Conservation (phyloP, 2,888 invertebrate species). For the Dynastes tityus region DNA sequence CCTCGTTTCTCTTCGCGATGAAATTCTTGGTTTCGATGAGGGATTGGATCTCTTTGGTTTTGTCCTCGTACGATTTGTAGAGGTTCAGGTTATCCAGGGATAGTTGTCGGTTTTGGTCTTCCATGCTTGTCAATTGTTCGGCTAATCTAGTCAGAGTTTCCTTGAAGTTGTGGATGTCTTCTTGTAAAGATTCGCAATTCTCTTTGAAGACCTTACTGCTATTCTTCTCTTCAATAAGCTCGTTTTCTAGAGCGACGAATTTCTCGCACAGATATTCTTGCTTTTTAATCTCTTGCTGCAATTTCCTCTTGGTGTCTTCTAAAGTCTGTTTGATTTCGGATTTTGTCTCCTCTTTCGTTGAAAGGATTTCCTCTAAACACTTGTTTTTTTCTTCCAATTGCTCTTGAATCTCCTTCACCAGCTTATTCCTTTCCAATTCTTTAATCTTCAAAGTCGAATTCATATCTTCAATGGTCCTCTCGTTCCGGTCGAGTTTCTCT, state of each 20-base stretch:
- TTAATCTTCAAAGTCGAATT: not conserved
- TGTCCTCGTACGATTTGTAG: slow-evolving; percentile 2
- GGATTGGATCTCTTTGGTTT: slow-evolving; percentile 18
- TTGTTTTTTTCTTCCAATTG: slow-evolving; percentile 10
- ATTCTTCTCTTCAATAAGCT: slow-evolving; percentile 39
- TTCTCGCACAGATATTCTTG: slow-evolving; percentile 37
- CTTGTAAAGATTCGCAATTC: not conserved
- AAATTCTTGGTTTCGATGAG: slow-evolving; percentile 19
- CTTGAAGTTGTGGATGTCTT: slow-evolving; percentile 23
- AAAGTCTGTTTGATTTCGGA: not conserved
- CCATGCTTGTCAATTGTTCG: not conserved
- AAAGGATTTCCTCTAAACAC: not conserved
- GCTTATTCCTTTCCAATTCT: slow-evolving; percentile 8
- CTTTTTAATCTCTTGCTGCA: slow-evolving; percentile 37
- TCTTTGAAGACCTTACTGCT: slow-evolving; percentile 22
- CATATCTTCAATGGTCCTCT: slow-evolving; percentile 12
- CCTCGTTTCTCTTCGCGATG: slow-evolving; percentile 35
- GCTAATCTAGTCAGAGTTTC: slow-evolving; percentile 23
- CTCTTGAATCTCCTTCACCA: not conserved
- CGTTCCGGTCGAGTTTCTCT: slow-evolving; percentile 14
- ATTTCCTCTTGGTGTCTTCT: slow-evolving; percentile 19
- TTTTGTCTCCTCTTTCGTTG: slow-evolving; percentile 1
- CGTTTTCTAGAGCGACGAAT: slow-evolving; percentile 30
- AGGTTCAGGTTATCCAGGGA: not conserved
- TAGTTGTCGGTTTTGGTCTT: slow-evolving; percentile 7